A percentile compares a stretch with the other conserved stretches of the same genome.
These are phyloP conservation scores for Ceratoteleas bidentatus DNA, from an alignment of 1,140 invertebrate genomes.

Conservation along the genomic window DNA sequence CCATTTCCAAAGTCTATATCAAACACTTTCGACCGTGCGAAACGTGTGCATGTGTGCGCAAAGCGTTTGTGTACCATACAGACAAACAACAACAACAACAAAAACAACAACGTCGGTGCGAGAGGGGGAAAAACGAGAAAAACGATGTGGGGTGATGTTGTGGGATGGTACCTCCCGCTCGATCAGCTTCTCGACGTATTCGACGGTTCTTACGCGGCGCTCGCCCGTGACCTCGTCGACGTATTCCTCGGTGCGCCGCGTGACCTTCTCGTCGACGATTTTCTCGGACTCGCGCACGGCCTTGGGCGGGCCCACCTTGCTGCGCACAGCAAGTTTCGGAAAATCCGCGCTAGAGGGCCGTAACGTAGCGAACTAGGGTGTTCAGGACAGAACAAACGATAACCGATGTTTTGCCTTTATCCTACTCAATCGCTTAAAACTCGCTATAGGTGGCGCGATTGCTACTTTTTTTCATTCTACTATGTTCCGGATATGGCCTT, in stretches of 20 bases:
- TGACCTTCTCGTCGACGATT: constrained; percentile 93
- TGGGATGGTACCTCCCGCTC: constrained; percentile 92
- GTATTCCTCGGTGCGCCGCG: constrained; percentile 92
- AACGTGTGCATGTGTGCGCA: constrained; percentile 53
- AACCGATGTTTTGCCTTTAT: constrained; percentile 66
- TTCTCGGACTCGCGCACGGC: constrained; percentile 92
- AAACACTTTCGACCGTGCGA: constrained; percentile 37
- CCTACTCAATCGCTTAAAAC: constrained; percentile 14
- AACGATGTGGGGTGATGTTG: constrained; percentile 36
- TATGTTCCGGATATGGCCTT: too few species aligned
- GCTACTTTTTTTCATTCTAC: constrained; percentile 2
- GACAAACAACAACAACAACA: constrained; percentile 12
- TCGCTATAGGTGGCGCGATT: not conserved
- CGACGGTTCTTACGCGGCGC: constrained; percentile 92
- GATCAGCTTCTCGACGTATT: constrained; percentile 96
- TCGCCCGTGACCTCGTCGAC: constrained; percentile 92
- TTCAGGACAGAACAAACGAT: constrained; percentile 75
- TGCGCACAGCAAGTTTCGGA: constrained; percentile 91
- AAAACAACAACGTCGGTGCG: constrained; percentile 41
- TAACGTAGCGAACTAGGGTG: constrained; percentile 80
- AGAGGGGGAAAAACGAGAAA: constrained; percentile 46
- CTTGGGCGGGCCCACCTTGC: constrained; percentile 89
- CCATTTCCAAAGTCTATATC: not conserved
- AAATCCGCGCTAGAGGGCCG: constrained; percentile 86
- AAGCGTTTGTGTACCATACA: constrained; percentile 63